Base-by-base conservation (phyloP, 1,140 invertebrate species). In the Rhyacophila brunnea region DNA sequence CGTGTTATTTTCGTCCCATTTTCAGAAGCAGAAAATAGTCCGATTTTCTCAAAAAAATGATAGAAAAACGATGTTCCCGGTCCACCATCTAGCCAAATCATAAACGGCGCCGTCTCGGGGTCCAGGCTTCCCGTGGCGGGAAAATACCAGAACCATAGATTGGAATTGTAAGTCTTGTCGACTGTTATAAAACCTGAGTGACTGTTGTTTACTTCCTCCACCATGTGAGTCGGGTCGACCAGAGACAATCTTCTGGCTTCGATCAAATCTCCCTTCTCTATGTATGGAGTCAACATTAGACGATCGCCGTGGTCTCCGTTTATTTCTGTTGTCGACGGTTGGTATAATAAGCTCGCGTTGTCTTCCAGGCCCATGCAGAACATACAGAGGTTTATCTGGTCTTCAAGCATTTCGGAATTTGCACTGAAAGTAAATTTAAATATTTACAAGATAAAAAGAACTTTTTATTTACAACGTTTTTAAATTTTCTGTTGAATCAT, bases 61-160 rank as follows among this genome's bases (percentile, higher is more conserved):
- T 87, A 87, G 6, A 91, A 66, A 0, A 87, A 89, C 0, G 82
- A 77, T 0, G 83, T 83, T 1, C 89, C 89, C 1, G 88, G 89
- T 0, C 77, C 82, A 45, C 90, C 92, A 78, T 95, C 90, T 1
- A 95, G 80, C 92, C 92, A 95, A 10, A 95, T 70, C 10, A 93
- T 75, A 59, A 93, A 82, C 1, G 91, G 91, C 2, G 80, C 81
- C 1, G 86, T 86, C 9, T 77, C 71, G 64, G 79, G 69, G 13
- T 72, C 66, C 0, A 72, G 60, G 28, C 73, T 68, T 6, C 72
- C 68, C 45, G 80, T 70, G 0, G 89, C 85, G 0, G 90, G 91
- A 69, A 93, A 94, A 66, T 91, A 94, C 92, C 92, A 94, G 72
- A 93, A 93, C 75, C 91, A 94, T 60, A 93, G 80, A 68, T 93